Evolutionary conservation across 2,113 vertebrate species (phyloP), one percentile per base, ranked within the genome.

Genomic region (Antigone vipio): DNA sequence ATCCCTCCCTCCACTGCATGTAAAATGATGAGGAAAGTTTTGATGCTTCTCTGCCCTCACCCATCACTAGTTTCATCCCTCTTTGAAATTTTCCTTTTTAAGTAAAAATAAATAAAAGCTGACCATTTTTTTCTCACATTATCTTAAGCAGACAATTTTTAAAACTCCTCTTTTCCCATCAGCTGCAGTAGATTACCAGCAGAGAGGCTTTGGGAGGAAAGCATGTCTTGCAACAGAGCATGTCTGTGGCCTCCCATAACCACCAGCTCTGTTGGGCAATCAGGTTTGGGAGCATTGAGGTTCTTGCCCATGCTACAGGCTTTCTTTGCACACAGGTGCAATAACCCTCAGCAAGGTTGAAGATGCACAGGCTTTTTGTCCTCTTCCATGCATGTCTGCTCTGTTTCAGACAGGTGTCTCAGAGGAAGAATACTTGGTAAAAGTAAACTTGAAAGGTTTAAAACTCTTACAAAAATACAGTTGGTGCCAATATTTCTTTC

Each of bases 211-310:
- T 79, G 66, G 40, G 45, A 93, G 17, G 42, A 59, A 76, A 69
- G 17, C 24, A 22, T 78, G 9, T 38, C 52, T 60, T 74, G 44
- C 22, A 78, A 32, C 26, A 71, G 38, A 72, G 16, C 5, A 6
- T 11, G 5, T 58, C 71, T 56, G 22, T 47, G 22, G 53, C 44
- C 38, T 85, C 30, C 45, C 29, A 38, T 30, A 73, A 30, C 69
- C 47, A 60, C 6, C 34, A 79, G 30, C 58, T 83, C 42, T 80
- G 26, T n/a, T 23, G 47, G 42, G 62, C 13, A 38, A 20, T 2
- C 1, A 1, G 3, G 14, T 38, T n/a, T 66, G 45, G 15, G 45
- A 90, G 3, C 27, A 17, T 0, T 72, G 69, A 76, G 21, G 19
- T 42, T 89, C 62, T 85, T 58, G 18, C 12, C 35, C 45, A 5